Conservation (phyloP, 2,113 vertebrate genomes). For the Petroica traversi region DNA sequence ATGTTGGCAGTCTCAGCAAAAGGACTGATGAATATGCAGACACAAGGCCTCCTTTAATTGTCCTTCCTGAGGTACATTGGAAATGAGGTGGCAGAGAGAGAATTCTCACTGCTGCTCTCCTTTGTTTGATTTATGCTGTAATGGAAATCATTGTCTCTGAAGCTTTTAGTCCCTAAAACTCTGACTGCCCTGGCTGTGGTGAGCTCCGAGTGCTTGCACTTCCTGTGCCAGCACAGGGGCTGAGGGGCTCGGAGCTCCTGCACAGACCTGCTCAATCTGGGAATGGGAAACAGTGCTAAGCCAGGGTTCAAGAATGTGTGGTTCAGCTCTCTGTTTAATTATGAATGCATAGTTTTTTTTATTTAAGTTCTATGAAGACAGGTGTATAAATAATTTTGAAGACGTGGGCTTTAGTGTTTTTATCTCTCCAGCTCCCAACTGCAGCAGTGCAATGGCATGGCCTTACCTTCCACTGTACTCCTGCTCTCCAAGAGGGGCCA, state of each 20-base stretch:
- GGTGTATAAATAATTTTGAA: neutral
- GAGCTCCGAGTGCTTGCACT: neutral
- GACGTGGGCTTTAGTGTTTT: neutral
- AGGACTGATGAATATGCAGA: neutral
- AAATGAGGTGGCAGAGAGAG: neutral
- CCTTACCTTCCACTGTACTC: neutral
- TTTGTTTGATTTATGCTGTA: neutral
- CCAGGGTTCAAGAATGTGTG: neutral
- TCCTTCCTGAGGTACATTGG: neutral
- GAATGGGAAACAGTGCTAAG: neutral
- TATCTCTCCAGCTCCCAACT: neutral
- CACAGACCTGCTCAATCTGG: neutral
- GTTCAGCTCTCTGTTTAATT: neutral
- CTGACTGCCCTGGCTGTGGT: rapidly evolving
- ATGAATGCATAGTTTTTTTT: neutral
- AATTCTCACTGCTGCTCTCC: neutral
- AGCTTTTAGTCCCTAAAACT: neutral
- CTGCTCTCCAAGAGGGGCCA: neutral
- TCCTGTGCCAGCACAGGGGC: neutral
- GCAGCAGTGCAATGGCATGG: neutral
- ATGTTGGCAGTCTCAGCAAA: neutral
- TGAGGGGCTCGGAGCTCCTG: neutral
- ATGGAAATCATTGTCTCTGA: neutral
- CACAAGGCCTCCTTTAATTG: neutral
- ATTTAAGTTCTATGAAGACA: neutral